Evolutionary conservation across 2,113 vertebrate genomes (phyloP).

Genomic region (Halichoeres trimaculatus): DNA sequence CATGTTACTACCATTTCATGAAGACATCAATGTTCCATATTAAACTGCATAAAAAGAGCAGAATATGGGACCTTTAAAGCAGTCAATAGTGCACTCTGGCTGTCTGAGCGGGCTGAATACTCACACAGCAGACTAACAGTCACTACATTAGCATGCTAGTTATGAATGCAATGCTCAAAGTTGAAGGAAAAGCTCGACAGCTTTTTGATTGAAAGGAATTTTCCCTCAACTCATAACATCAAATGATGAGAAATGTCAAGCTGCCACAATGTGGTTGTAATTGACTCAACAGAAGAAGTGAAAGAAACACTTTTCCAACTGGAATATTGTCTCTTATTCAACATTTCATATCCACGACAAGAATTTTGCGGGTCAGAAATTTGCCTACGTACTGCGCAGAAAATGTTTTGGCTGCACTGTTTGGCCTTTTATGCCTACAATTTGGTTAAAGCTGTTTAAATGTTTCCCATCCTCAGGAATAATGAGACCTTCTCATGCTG

Average conservation of each 20-base stretch:
- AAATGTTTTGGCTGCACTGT: constrained; percentile 20
- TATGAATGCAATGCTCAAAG: constrained; percentile 15
- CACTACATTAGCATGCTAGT: constrained; percentile 12
- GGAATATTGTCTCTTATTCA: constrained; percentile 60
- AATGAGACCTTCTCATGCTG: not conserved
- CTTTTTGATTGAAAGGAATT: constrained; percentile 58
- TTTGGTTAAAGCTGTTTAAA: constrained; percentile 47
- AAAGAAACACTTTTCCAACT: constrained; percentile 60
- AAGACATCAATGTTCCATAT: no score
- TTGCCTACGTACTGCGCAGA: constrained; percentile 36
- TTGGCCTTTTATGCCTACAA: constrained; percentile 38
- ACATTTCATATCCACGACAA: constrained; percentile 56
- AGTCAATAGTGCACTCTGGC: constrained; percentile 4
- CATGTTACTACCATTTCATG: no score
- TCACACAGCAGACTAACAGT: constrained; percentile 5
- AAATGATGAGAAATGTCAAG: constrained; percentile 54
- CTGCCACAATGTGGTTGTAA: constrained; percentile 59
- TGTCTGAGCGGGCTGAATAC: constrained; percentile 24
- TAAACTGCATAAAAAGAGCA: no score
- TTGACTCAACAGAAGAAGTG: constrained; percentile 63
- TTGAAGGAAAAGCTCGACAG: constrained; percentile 7
- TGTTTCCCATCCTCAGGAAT: constrained; percentile 17
- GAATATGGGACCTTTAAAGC: no score
- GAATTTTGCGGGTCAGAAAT: constrained; percentile 55
- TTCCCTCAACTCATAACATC: constrained; percentile 57